A percentile compares a stretch with the other conserved stretches of the same genome.
These are phyloP conservation scores for Lottia gigantea DNA, from an alignment of 2,888 invertebrate genomes.

Conservation along the genomic window DNA sequence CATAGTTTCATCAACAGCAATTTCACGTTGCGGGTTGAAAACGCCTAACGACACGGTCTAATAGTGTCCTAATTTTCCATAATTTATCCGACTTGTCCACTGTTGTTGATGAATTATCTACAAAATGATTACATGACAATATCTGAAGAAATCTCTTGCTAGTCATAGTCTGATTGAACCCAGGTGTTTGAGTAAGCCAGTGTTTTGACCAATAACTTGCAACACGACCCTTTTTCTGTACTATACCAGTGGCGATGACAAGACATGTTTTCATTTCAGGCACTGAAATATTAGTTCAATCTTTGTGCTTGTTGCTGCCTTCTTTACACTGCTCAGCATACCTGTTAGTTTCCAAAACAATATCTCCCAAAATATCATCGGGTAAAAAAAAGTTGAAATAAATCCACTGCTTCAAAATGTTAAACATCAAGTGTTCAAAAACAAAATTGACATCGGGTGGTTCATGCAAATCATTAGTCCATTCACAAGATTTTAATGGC, in stretches of 20 bases:
- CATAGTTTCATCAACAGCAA: slow-evolving; percentile 7
- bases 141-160: slow-evolving; percentile 2
- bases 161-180: slow-evolving; percentile 6
- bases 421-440: too few relatives aligned
- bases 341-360: not conserved
- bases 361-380: too few relatives aligned
- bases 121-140: not conserved
- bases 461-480: too few relatives aligned
- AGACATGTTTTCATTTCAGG: slow-evolving; percentile 4
- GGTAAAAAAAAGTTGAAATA: too few relatives aligned
- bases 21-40: not conserved
- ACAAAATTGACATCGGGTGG: too few relatives aligned
- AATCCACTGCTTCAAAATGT: too few relatives aligned
- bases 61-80: not conserved
- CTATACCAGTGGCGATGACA: not conserved
- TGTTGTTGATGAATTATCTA: not conserved
- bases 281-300: not conserved
- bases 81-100: slow-evolving; percentile 1
- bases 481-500: too few relatives aligned
- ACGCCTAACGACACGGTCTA: not conserved
- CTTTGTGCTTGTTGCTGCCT: not conserved
- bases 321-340: not conserved
- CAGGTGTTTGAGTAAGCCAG: not conserved
- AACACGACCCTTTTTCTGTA: not conserved
- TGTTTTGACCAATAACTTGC: not conserved